Evolutionary conservation across 2,113 vertebrate species (phyloP).

Genomic region (Columba janthina): DNA sequence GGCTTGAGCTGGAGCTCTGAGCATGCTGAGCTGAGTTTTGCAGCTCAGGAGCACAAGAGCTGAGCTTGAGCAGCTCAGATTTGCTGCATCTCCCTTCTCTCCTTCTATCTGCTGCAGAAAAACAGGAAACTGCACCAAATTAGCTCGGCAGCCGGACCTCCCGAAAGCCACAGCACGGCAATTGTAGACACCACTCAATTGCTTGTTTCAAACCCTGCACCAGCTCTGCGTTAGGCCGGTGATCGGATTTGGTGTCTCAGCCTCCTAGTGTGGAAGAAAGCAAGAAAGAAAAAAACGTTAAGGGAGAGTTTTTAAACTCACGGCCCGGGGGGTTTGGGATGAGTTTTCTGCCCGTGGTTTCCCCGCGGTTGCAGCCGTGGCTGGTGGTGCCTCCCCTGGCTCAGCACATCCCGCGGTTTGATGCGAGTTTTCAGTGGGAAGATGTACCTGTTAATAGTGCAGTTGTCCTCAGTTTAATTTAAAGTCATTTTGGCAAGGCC

Average conservation of each 20-base stretch:
- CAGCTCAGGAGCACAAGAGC: background rate
- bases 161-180: background rate
- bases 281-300: background rate
- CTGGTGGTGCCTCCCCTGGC: background rate
- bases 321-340: rapidly evolving
- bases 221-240: background rate
- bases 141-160: background rate
- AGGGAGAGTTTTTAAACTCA: constrained; percentile 1
- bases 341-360: background rate
- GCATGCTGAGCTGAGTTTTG: background rate
- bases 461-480: background rate
- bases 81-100: background rate
- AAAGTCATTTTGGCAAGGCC: background rate
- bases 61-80: background rate
- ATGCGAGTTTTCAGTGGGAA: background rate
- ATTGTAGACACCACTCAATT: background rate
- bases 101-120: background rate
- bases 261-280: background rate
- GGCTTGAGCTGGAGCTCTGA: background rate
- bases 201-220: background rate
- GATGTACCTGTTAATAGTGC: background rate
- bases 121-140: constrained; percentile 41
- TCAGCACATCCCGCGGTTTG: rapidly evolving
- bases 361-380: background rate
- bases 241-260: background rate